Evolutionary conservation across 2,888 invertebrate species (phyloP).

Genomic region (Eumerus sabulonum): DNA sequence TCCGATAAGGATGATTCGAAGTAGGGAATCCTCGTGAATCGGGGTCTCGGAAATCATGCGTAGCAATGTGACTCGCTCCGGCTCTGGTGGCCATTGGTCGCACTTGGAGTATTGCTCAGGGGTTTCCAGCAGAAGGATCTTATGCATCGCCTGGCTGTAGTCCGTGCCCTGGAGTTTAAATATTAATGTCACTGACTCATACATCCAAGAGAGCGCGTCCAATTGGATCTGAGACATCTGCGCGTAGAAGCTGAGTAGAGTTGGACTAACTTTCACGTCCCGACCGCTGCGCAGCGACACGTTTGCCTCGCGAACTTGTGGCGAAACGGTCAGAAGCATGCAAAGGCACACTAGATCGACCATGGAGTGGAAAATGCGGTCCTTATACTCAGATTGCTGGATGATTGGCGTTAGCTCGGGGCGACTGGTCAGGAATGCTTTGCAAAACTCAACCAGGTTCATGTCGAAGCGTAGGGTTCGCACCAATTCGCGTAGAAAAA

Average conservation of each 20-base stretch:
- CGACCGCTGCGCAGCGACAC: constrained; percentile 80
- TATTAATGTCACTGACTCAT: constrained; percentile 87
- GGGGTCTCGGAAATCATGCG: constrained; percentile 93
- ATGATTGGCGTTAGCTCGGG: constrained; percentile 82
- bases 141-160: constrained; percentile 88
- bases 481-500: constrained; percentile 92
- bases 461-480: constrained; percentile 90
- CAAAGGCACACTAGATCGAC: constrained; percentile 92
- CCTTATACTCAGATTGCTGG: constrained; percentile 85
- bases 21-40: constrained; percentile 89
- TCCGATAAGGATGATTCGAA: constrained; percentile 91
- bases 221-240: constrained; percentile 86
- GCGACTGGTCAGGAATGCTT: constrained; percentile 84
- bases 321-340: constrained; percentile 88
- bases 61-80: constrained; percentile 88
- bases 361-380: constrained; percentile 90
- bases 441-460: constrained; percentile 88
- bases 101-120: constrained; percentile 90
- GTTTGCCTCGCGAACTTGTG: constrained; percentile 86
- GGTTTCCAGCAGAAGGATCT: constrained; percentile 88
- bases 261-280: constrained; percentile 75
- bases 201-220: constrained; percentile 93
- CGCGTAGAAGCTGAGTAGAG: constrained; percentile 76
- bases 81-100: constrained; percentile 95
- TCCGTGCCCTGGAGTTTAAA: constrained; percentile 87